phyloP scores from a whole-genome alignment of 2,797 vertebrate genomes.

The Rhinoraja longicauda region DNA sequence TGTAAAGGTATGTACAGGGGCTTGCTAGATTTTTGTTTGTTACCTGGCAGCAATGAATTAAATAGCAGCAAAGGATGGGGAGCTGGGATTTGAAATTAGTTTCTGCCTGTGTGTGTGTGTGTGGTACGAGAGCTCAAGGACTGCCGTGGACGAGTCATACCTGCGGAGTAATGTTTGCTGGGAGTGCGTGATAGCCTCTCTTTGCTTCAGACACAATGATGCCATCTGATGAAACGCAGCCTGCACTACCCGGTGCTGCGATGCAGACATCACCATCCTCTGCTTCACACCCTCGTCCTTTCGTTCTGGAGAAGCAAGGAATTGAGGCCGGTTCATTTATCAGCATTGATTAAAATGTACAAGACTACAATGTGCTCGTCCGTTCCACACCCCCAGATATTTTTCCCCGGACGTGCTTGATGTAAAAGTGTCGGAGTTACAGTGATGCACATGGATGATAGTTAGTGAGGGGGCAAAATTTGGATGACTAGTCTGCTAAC shows the following conservation, averaged over 20 bases:
- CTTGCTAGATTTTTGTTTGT: neutral
- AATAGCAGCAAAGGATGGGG: neutral
- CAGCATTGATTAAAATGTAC: neutral
- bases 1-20: neutral
- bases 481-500: neutral
- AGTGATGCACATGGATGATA: neutral
- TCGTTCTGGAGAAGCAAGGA: neutral
- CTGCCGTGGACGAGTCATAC: neutral
- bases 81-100: neutral
- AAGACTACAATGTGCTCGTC: neutral
- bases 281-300: neutral
- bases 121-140: neutral
- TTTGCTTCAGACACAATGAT: neutral
- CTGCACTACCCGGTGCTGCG: neutral
- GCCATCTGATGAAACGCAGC: neutral
- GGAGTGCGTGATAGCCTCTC: neutral
- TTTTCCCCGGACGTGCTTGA: neutral
- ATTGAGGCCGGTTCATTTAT: neutral
- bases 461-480: neutral
- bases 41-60: neutral
- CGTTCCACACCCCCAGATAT: neutral
- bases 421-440: neutral
- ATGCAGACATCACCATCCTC: neutral
- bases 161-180: neutral
- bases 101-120: neutral